A percentile compares a stretch with the other conserved stretches of the same genome.
phyloP scores from a whole-genome alignment of 2,888 invertebrate genomes.

The Lasioglossum oenotherae region DNA sequence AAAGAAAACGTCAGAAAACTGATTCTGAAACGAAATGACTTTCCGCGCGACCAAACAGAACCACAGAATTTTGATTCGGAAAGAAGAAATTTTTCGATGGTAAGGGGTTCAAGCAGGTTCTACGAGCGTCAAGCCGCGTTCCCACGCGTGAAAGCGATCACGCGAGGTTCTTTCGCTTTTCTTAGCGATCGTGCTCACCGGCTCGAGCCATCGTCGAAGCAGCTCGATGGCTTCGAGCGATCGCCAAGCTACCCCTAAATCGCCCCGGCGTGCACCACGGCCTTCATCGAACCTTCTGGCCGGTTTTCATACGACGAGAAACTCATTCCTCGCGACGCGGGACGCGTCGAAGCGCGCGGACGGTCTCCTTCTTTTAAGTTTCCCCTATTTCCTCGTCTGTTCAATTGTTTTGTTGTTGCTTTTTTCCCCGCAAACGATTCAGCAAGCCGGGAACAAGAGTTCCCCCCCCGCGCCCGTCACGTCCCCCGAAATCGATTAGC shows the following conservation, averaged over 20 bases:
- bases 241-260: neutral
- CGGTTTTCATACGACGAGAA: neutral
- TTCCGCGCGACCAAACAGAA: no score
- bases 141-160: neutral
- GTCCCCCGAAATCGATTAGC: slow-evolving; percentile 4
- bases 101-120: neutral
- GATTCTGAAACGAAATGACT: no score
- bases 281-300: neutral
- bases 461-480: neutral
- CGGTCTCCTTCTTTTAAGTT: neutral
- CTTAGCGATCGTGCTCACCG: neutral
- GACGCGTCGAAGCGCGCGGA: neutral
- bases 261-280: neutral
- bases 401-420: neutral
- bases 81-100: neutral
- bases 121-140: neutral
- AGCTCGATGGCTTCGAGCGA: neutral
- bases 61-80: neutral
- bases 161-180: neutral
- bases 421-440: neutral
- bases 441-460: neutral
- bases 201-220: neutral
- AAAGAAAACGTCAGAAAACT: no score
- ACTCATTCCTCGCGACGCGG: slow-evolving; percentile 13
- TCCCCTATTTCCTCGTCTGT: neutral